Evolutionary conservation across 2,113 vertebrate species (phyloP), one percentile per base, ranked within the genome.

Genomic region (Apteryx owenii): DNA sequence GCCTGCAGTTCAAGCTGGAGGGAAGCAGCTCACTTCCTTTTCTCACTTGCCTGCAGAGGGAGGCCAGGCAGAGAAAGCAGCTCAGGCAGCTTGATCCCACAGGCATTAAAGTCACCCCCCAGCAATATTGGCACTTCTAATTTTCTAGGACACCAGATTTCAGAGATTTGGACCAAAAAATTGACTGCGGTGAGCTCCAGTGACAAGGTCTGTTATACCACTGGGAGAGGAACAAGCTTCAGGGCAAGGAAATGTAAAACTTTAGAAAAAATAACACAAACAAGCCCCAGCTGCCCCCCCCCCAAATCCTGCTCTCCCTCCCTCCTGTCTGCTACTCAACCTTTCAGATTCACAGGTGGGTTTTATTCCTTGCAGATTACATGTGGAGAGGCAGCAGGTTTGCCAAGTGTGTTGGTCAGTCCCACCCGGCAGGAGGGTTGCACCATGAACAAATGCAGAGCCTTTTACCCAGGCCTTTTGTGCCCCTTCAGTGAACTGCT

Each of bases 281-380:
- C 5, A 70, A 7, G 4, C 4, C 5, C 1, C 9, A 21, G 3
- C 11, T 25, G 36, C 36, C 36, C 36, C 36, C 36, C 5, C 5
- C 6, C 28, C 17, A 90, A 73, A 29, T n/a, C 4, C 33, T 29
- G 16, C 14, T 12, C 20, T 11, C 62, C 19, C 28, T 60, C 5
- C 68, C n/a, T 29, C 68, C 4, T 1, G 0, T 17, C 31, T 26
- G 25, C 19, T 36, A 22, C 48, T 10, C 31, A 53, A 7, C 20
- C 18, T 77, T 40, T 68, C 58, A 69, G 22, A 7, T 6, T 50
- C 22, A 46, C 36, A 16, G 36, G 42, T 80, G 53, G 19, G 10
- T 54, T 69, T 93, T 58, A 70, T 54, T 90, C 64, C 64, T 61
- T 25, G 1, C 19, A 69, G 71, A 36, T 83, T 44, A 36, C 18